A percentile compares a stretch with the other conserved stretches of the same genome.
Conservation (phyloP, 2,888 invertebrate genomes). For the Aphrophora alni region DNA sequence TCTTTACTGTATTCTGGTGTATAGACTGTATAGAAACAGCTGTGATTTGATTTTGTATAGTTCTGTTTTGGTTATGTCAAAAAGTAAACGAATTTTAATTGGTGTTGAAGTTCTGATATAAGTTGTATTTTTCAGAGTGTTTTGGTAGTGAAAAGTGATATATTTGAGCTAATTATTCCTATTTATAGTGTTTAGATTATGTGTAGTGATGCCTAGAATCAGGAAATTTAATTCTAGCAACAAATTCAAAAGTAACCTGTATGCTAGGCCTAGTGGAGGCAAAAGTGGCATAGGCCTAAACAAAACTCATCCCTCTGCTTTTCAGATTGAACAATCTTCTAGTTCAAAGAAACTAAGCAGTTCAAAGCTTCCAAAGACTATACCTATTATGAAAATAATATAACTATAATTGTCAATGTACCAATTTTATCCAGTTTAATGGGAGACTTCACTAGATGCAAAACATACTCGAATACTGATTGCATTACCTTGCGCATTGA, state of each 20-base stretch:
- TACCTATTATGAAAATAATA: constrained; percentile 25
- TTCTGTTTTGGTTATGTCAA: constrained; percentile 7
- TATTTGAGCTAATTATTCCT: constrained; percentile 7
- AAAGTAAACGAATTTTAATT: not conserved
- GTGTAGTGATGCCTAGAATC: constrained; percentile 13
- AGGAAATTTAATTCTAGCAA: constrained; percentile 10
- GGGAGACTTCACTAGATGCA: constrained; percentile 20
- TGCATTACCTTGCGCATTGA: constrained; percentile 4
- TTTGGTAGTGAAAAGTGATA: constrained; percentile 19
- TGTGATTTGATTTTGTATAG: not conserved
- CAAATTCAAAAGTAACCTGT: constrained; percentile 2
- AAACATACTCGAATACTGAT: constrained; percentile 10
- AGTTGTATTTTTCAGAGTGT: not conserved
- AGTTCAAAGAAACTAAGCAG: constrained; percentile 19
- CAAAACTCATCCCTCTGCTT: constrained; percentile 7
- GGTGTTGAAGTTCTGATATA: too few species aligned
- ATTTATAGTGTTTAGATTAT: constrained; percentile 22
- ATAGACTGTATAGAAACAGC: constrained; percentile 1
- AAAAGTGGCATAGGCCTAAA: constrained; percentile 11
- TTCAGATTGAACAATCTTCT: constrained; percentile 2
- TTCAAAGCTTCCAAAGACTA: constrained; percentile 26
- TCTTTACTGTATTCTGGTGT: not conserved
- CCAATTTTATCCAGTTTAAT: constrained; percentile 17
- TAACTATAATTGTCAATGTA: constrained; percentile 25
- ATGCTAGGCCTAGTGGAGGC: constrained; percentile 10